Evolutionary conservation across 2,888 invertebrate genomes (phyloP).

Genomic region (Unio delphinus): DNA sequence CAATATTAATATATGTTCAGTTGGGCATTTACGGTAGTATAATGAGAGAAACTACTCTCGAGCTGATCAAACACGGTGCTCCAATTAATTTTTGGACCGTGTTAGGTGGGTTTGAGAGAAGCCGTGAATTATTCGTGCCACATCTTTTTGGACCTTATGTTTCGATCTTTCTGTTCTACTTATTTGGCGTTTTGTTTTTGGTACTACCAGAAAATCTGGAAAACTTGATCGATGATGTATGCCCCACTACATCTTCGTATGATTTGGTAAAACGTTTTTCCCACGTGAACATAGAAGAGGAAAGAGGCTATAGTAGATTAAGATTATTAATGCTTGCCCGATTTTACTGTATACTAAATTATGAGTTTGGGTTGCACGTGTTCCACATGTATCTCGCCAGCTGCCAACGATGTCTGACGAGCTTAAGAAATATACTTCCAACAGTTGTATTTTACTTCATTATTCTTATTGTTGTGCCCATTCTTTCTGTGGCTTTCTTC

Average conservation of each 20-base stretch:
- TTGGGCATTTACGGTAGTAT: conserved; percentile 12
- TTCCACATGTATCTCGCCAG: background rate
- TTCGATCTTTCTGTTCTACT: conserved; percentile 9
- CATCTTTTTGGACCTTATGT: conserved; percentile 19
- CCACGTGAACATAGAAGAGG: background rate
- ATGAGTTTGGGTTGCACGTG: conserved; percentile 10
- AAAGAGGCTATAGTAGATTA: conserved; percentile 12
- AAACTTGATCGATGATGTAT: conserved; percentile 6
- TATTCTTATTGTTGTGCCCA: conserved; percentile 1
- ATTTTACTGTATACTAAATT: conserved; percentile 10
- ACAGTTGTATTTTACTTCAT: background rate
- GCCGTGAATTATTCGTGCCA: conserved; percentile 14
- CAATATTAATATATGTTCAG: conserved; percentile 14
- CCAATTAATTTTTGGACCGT: conserved; percentile 25
- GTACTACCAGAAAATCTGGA: conserved; percentile 13
- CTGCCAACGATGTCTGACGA: background rate
- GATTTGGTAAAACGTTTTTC: conserved; percentile 12
- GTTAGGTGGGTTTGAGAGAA: conserved; percentile 22
- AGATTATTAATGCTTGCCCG: conserved; percentile 3
- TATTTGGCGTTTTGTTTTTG: conserved; percentile 12
- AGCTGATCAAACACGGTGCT: conserved; percentile 15
- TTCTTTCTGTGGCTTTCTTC: conserved; percentile 9
- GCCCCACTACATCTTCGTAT: conserved; percentile 7
- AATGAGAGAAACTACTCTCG: conserved; percentile 9
- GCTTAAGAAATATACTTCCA: too few relatives aligned